A percentile compares a stretch with the other conserved stretches of the same genome.
Evolutionary conservation across 2,797 vertebrate genomes (phyloP).

Genomic region (Cyprinodon diabolis): DNA sequence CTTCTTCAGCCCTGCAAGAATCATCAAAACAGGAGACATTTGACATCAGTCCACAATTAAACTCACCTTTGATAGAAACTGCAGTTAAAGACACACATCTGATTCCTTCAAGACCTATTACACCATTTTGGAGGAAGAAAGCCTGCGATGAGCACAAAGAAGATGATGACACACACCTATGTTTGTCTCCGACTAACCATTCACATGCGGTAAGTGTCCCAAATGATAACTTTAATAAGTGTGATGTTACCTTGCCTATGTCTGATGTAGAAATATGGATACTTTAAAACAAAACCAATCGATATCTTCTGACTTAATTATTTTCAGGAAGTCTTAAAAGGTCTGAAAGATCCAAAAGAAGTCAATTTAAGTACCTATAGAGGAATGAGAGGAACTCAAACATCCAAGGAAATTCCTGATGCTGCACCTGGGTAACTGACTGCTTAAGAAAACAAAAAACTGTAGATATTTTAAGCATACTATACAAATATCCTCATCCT

Average conservation of each 20-base stretch:
- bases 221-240: neutral
- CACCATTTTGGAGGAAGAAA: conserved; percentile 30
- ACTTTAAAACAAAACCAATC: neutral
- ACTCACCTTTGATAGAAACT: conserved; percentile 18
- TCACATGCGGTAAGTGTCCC: conserved; percentile 42
- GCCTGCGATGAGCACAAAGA: conserved; percentile 9
- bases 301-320: conserved; percentile 1
- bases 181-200: neutral
- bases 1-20: neutral
- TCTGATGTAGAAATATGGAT: neutral
- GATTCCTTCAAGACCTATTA: conserved; percentile 45
- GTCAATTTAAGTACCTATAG: conserved; percentile 44
- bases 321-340: conserved; percentile 68
- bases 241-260: neutral
- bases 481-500: neutral
- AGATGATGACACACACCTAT: conserved; percentile 1
- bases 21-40: conserved; percentile 3
- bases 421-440: conserved; percentile 41
- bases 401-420: neutral
- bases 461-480: neutral
- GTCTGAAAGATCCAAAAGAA: conserved; percentile 71
- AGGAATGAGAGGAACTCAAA: conserved; percentile 10
- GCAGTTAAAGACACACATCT: conserved; percentile 37
- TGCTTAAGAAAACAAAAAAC: neutral
- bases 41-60: neutral